phyloP scores from a whole-genome alignment of 2,888 invertebrate genomes.

The Oligia fasciuncula region DNA sequence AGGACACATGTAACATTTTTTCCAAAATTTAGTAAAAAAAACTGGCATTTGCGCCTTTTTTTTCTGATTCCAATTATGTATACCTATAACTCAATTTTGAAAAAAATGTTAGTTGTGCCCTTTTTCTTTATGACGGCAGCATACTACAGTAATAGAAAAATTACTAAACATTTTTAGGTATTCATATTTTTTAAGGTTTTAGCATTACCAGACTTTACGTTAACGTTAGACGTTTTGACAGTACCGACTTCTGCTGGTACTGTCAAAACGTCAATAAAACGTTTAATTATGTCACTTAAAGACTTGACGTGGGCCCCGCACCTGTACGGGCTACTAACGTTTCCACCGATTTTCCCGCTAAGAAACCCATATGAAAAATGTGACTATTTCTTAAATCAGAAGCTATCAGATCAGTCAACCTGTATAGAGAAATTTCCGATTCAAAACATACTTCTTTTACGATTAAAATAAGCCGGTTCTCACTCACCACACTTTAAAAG shows the following conservation, averaged over 20 bases:
- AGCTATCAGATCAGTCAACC: background rate
- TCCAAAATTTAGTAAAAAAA: too few species aligned
- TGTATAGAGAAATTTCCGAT: background rate
- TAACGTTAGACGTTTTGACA: background rate
- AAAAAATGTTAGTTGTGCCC: too few species aligned
- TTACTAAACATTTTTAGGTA: too few species aligned
- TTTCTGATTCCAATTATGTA: too few species aligned
- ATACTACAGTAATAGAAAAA: too few species aligned
- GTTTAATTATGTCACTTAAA: background rate
- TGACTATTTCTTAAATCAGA: background rate
- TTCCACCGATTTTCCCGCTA: background rate
- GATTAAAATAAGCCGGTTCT: background rate
- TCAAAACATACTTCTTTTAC: background rate
- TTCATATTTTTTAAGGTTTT: too few species aligned
- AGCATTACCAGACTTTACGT: too few species aligned
- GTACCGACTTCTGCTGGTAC: too few species aligned
- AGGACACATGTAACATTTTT: too few species aligned
- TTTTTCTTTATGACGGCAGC: too few species aligned
- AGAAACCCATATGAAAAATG: background rate
- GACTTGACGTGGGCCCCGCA: background rate
- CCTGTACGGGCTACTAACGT: background rate
- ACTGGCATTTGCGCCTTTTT: too few species aligned
- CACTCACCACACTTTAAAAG: constrained; percentile 41
- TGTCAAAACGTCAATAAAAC: background rate
- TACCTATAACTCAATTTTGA: too few species aligned